Evolutionary conservation across 2,888 invertebrate species (phyloP).

Genomic region (Acrobasis consociella): DNA sequence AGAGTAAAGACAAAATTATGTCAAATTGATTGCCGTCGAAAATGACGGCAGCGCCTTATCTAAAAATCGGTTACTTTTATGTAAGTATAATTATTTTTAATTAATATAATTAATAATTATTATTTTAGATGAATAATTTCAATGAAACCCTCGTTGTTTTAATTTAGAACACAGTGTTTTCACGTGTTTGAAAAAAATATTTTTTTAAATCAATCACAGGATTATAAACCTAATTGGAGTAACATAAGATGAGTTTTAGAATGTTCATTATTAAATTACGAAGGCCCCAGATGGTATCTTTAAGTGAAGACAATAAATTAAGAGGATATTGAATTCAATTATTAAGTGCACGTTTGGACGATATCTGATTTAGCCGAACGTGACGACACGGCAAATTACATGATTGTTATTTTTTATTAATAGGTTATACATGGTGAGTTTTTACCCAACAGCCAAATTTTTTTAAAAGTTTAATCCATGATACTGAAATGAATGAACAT

Average conservation of each 20-base stretch:
- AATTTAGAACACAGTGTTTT: background rate
- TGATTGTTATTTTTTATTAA: background rate
- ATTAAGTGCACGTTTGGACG: slow-evolving; percentile 47
- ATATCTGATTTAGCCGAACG: slow-evolving; percentile 36
- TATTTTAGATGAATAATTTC: too few relatives aligned
- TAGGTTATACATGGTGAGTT: too few relatives aligned
- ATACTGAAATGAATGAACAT: too few relatives aligned
- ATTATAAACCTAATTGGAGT: background rate
- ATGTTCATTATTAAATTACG: slow-evolving; percentile 35
- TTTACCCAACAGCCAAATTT: too few relatives aligned
- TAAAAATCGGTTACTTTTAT: too few relatives aligned
- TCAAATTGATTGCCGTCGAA: too few relatives aligned
- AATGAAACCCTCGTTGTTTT: background rate
- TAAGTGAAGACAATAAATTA: slow-evolving; percentile 60
- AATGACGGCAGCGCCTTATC: too few relatives aligned
- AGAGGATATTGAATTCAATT: slow-evolving; percentile 62
- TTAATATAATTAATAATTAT: too few relatives aligned
- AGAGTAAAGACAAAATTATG: too few relatives aligned
- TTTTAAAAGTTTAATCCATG: too few relatives aligned
- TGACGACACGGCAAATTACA: slow-evolving; percentile 34
- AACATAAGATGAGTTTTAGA: slow-evolving; percentile 30
- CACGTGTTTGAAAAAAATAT: background rate
- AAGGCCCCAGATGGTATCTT: slow-evolving; percentile 54
- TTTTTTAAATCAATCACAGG: background rate
- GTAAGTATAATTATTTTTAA: too few relatives aligned